Percentiles rank a stretch among this genome's conserved stretches.
phyloP scores from a whole-genome alignment of 2,888 invertebrate genomes.

The Spodoptera exigua region DNA sequence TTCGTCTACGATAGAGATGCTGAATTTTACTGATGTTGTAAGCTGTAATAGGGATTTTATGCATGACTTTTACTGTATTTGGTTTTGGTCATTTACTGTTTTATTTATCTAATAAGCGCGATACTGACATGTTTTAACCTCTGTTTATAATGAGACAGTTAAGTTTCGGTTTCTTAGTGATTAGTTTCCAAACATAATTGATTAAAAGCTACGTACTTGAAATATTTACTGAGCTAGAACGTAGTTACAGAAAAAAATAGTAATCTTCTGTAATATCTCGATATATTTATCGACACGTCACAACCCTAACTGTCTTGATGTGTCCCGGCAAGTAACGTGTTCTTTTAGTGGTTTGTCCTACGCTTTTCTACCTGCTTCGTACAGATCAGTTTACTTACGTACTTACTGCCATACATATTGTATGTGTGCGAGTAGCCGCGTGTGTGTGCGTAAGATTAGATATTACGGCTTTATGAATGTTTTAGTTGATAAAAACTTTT shows the following conservation, averaged over 20 bases:
- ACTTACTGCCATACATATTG: conserved; percentile 55
- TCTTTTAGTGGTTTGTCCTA: conserved; percentile 85
- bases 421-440: conserved; percentile 20
- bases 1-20: conserved; percentile 34
- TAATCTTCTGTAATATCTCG: conserved; percentile 32
- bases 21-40: neutral
- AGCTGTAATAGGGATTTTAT: neutral
- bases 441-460: conserved; percentile 53
- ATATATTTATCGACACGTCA: conserved; percentile 49
- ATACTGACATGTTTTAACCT: too few relatives aligned
- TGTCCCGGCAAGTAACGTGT: conserved; percentile 82
- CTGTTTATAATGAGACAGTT: too few relatives aligned
- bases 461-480: conserved; percentile 50
- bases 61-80: too few relatives aligned
- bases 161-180: too few relatives aligned
- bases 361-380: conserved; percentile 76
- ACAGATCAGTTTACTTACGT: conserved; percentile 70
- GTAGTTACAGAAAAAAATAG: neutral
- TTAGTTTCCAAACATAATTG: too few relatives aligned
- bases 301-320: conserved; percentile 75
- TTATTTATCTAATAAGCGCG: too few relatives aligned
- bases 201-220: too few relatives aligned
- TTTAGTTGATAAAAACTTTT: conserved; percentile 45
- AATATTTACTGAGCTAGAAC: too few relatives aligned
- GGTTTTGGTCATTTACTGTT: too few relatives aligned